Base-by-base conservation (phyloP, 2,797 vertebrate genomes). In the Pogoniulus pusillus region DNA sequence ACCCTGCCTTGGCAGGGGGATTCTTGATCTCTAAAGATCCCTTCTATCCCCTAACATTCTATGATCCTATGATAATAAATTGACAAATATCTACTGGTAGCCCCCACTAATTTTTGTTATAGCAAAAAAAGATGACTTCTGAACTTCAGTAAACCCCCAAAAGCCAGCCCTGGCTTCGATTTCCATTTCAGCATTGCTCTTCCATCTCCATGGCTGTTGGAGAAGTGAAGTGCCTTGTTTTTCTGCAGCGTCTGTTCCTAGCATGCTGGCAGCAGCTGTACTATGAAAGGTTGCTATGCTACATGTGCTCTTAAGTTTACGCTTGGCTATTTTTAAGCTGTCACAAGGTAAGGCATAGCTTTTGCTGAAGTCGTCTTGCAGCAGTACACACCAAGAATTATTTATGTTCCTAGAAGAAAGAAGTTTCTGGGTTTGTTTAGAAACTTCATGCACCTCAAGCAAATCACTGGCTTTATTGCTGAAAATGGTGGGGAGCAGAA, bases 331-430 rank as follows among this genome's bases (percentile, higher is more conserved):
- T 95, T 96, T 94, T 96, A 96, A 91, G 43, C 79, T 64, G 82
- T 95, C 96, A 93, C 90, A 94, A 96, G 95, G 96, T 95, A 82
- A 95, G 85, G 53, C 82, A 69, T 14, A 26, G 89, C 85, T 87
- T 41, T 23, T 74, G 74, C 75, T 68, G 27, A 68, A 94, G 93
- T 55, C 87, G 80, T 93, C 92, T 95, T 77, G 81, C 81, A 93
- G 89, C 84, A 82, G 81, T 15, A 91, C 92, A 68, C 80, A 68
- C 89, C 86, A 35, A 58, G 58, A 82, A 82, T 70, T 68, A 63
- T 29, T 91, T 30, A 16, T 59, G 35, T 92, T 90, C 82, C 87
- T 93, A 41, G 60, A 91, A 87, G 63, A 87, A 85, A 69, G 27
- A 58, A 77, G 73, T 35, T 58, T 83, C 13, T 45, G 55, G 35